Percentiles rank a stretch among this genome's conserved stretches.
phyloP scores from a whole-genome alignment of 2,888 invertebrate species.

The Nemoura dubitans region DNA sequence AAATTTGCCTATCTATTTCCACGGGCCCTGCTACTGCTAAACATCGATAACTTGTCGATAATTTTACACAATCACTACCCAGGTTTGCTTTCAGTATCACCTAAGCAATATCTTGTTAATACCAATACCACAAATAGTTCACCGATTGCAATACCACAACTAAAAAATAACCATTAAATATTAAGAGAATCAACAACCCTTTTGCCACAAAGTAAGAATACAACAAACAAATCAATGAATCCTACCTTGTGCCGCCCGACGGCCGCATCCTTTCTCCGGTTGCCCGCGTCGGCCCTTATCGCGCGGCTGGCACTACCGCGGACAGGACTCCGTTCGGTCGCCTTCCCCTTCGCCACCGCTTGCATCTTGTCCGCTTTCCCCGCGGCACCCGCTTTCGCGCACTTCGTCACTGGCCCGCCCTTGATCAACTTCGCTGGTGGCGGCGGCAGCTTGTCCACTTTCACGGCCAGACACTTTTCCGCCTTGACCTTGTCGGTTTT shows the following conservation, averaged over 20 bases:
- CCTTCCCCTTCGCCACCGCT: background rate
- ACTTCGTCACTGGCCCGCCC: background rate
- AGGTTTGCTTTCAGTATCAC: too few species aligned
- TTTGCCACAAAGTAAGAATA: too few species aligned
- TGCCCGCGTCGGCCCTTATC: slow-evolving; percentile 65
- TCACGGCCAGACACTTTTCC: too few species aligned
- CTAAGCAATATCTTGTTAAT: too few species aligned
- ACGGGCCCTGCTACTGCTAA: too few species aligned
- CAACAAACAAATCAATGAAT: background rate
- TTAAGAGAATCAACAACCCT: too few species aligned
- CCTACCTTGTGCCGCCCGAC: background rate
- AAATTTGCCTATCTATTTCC: too few species aligned
- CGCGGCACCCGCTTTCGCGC: background rate
- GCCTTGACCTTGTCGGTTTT: background rate
- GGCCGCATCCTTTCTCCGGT: slow-evolving; percentile 52
- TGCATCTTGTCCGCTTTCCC: slow-evolving; percentile 15
- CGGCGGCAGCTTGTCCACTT: background rate
- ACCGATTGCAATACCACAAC: too few species aligned
- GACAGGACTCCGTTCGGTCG: slow-evolving; percentile 50
- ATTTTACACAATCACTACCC: too few species aligned
- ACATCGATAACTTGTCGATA: too few species aligned
- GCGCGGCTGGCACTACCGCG: slow-evolving; percentile 56
- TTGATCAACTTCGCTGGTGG: background rate
- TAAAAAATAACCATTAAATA: too few species aligned
- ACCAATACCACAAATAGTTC: too few species aligned